Conservation (phyloP, 2,797 vertebrate genomes). For the Amblyopsis hoosieri region DNA sequence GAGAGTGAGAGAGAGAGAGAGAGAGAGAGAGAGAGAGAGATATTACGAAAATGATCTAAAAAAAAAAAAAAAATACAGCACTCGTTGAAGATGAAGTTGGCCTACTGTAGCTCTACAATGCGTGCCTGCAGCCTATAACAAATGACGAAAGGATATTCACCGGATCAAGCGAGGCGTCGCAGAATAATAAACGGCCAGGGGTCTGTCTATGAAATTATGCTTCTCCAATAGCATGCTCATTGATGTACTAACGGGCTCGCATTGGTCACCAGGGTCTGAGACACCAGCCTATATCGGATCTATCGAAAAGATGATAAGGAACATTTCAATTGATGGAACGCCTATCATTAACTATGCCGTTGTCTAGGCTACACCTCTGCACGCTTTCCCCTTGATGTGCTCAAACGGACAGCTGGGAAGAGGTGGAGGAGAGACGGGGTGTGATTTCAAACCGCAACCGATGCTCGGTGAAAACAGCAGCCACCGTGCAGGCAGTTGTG, state of each 20-base stretch:
- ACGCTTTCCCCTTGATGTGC: slow-evolving; percentile 54
- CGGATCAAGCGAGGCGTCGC: slow-evolving; percentile 34
- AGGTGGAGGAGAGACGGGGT: slow-evolving; percentile 56
- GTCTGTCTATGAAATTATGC: slow-evolving; percentile 22
- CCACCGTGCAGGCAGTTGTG: slow-evolving; percentile 40
- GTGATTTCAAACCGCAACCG: slow-evolving; percentile 38
- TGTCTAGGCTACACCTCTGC: slow-evolving; percentile 14
- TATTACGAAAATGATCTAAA: slow-evolving; percentile 45
- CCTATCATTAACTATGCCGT: slow-evolving; percentile 28
- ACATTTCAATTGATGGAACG: slow-evolving; percentile 13
- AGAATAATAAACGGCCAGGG: slow-evolving; percentile 31
- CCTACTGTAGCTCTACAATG: not conserved
- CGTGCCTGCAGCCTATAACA: slow-evolving; percentile 9
- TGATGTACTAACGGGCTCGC: slow-evolving; percentile 18
- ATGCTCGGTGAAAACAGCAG: slow-evolving; percentile 49
- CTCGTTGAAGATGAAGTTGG: slow-evolving; percentile 27
- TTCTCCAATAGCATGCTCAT: slow-evolving; percentile 25
- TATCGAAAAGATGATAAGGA: not conserved
- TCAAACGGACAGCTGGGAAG: slow-evolving; percentile 34
- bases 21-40: slow-evolving; percentile 6
- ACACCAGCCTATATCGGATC: too few species aligned
- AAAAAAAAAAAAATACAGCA: slow-evolving; percentile 9
- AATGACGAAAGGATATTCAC: slow-evolving; percentile 30
- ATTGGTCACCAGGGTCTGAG: too few species aligned
- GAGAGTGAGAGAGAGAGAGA: slow-evolving; percentile 9